Conservation (phyloP, 2,113 vertebrate species). For the Variabilichromis moorii region DNA sequence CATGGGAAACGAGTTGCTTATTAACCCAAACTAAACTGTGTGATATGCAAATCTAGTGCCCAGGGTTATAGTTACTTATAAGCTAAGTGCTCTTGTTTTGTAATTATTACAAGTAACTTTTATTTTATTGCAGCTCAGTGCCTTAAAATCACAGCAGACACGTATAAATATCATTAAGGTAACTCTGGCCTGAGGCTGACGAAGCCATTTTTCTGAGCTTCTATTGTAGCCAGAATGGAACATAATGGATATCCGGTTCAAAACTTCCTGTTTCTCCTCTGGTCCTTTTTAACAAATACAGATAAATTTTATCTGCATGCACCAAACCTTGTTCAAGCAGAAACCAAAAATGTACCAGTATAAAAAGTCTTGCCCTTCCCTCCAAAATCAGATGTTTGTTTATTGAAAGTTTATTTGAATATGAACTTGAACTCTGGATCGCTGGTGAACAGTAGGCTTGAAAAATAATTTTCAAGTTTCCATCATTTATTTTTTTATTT, state of each 20-base stretch:
- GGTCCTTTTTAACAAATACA: not conserved
- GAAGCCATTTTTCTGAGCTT: not conserved
- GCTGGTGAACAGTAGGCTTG: not conserved
- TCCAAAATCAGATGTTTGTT: not conserved
- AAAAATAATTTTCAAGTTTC: not conserved
- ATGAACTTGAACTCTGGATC: not conserved
- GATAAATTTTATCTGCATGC: not conserved
- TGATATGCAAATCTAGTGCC: not conserved
- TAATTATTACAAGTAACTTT: not conserved
- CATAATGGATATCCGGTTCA: not conserved
- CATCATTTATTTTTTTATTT: accelerated
- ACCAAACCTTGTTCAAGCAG: not conserved
- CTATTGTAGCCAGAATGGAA: not conserved
- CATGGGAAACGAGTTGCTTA: not conserved
- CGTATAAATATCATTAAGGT: not conserved
- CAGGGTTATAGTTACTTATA: not conserved
- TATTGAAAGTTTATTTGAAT: not conserved
- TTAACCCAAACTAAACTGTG: not conserved
- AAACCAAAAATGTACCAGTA: not conserved
- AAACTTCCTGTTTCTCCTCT: not conserved
- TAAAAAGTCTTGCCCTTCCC: not conserved
- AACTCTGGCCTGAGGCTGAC: not conserved
- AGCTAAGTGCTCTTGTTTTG: not conserved
- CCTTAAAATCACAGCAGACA: not conserved
- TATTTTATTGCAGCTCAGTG: accelerated